Evolutionary conservation across 2,113 vertebrate species (phyloP), one percentile per base, ranked within the genome.

Genomic region (Rattus rattus): DNA sequence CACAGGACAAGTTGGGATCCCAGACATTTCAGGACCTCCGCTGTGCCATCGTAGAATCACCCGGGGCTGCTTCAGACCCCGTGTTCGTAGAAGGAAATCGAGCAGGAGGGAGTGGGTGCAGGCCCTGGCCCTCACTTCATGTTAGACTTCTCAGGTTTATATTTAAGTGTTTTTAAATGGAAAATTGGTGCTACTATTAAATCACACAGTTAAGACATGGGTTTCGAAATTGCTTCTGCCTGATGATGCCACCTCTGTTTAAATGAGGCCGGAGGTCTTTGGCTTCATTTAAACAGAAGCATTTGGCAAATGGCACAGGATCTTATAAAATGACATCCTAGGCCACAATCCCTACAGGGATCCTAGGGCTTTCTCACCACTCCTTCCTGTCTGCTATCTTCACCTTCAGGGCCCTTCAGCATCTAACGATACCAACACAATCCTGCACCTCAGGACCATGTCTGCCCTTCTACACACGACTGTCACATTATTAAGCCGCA

Each of bases 81-180:
- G 4, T 22, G 56, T 94, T 72, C 1, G 49, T 43, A 75, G 61
- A 90, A 88, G 86, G 79, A 90, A 76, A 28, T 92, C 96, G 97
- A 98, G 97, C 98, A 98, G 97, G 95, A 54, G 77, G 72, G 99
- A 99, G 98, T 98, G 98, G 98, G 99, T 99, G 98, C 97, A 96
- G 98, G 96, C 96, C 90, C 95, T 87, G 61, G 97, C 97, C 97
- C 98, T 98, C 97, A 97, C 98, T 98, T 98, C 98, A 83, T 92
- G 91, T 98, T 98, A 97, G 98, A 97, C 95, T 98, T 98, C 99
- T 99, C 99, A 99, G 99, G 99, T 99, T 98, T 92, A 96, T 97
- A 97, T 97, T 98, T 98, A 97, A 97, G 56, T 95, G 94, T 95
- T 92, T 97, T 97, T 91, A 97, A 97, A 98, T 93, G 95, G 96